Base-by-base conservation (phyloP, 2,888 invertebrate genomes). In the Nebria salina region DNA sequence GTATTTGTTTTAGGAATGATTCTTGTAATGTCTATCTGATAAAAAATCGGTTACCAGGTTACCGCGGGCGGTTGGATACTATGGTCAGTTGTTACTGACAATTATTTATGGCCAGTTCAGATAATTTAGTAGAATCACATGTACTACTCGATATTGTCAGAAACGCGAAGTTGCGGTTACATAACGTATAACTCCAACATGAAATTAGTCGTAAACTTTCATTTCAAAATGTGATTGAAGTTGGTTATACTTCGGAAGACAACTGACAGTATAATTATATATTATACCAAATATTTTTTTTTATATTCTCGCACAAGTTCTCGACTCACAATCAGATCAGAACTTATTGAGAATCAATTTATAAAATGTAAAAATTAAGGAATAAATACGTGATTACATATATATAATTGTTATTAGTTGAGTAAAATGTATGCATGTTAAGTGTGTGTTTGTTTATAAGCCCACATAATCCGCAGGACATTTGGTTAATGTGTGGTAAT, bases 51-150 rank as follows among this genome's bases (percentile, higher is more conserved):
- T 54, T 11, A 6, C 11, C 54, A 13, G 54, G 54, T 54, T 11
- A 54, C 54, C 54, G 54, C 54, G 54, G 54, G 54, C 54, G 54
- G 8, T 54, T 54, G 54, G 54, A 11, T 54, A 54, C 11, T 54
- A 54, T 54, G 54, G 54, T 11, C 54, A 54, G 54, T 54, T 54
- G 54, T 54, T 54, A 11, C 54, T 54, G 54, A 54, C 54, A 54
- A 11, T 54, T 54, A 54, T 54, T 54, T 54, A 54, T 54, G 54
- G 13, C 54, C 54, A 54, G 54, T 54, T 54, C 54, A 13, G 13
- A 54, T 54, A 54, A 54, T 54, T 54, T 54, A 54, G 54, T 54
- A 54, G 54, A 54, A 54, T 54, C 54, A 54, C 54, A 54, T 54
- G 54, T 54, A 54, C 54, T 54, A 54, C 54, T 54, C 54, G 54